Conservation (phyloP, 1,140 invertebrate species). For the Teleogryllus occipitalis region DNA sequence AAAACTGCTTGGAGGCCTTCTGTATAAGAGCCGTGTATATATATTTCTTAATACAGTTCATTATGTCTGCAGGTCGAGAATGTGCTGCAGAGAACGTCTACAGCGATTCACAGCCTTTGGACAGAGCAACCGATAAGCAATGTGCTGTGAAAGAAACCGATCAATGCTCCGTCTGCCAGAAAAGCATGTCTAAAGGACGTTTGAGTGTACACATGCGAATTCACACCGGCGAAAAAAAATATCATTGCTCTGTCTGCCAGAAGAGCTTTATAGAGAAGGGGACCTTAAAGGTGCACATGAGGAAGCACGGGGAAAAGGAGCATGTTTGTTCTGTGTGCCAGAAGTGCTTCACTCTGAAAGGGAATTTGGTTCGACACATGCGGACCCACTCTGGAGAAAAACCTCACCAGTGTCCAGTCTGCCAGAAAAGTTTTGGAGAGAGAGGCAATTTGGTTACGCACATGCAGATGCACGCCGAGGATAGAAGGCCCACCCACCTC, state of each 20-base stretch:
- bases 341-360: background rate
- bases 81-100: no score
- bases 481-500: background rate
- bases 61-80: no score
- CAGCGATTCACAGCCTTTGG: no score
- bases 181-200: no score
- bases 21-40: no score
- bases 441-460: slow-evolving; percentile 1
- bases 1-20: no score
- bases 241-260: background rate
- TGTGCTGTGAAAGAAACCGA: no score
- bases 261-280: background rate
- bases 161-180: no score
- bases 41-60: no score
- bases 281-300: background rate
- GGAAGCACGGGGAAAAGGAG: slow-evolving; percentile 2
- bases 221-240: background rate
- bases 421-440: background rate
- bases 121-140: no score
- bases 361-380: background rate
- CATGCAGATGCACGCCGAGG: background rate
- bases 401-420: background rate
- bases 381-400: slow-evolving; percentile 9
- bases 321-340: background rate
- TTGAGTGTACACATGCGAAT: background rate